Base-by-base conservation (phyloP, 2,888 invertebrate species). In the Drosophila multiciliata region DNA sequence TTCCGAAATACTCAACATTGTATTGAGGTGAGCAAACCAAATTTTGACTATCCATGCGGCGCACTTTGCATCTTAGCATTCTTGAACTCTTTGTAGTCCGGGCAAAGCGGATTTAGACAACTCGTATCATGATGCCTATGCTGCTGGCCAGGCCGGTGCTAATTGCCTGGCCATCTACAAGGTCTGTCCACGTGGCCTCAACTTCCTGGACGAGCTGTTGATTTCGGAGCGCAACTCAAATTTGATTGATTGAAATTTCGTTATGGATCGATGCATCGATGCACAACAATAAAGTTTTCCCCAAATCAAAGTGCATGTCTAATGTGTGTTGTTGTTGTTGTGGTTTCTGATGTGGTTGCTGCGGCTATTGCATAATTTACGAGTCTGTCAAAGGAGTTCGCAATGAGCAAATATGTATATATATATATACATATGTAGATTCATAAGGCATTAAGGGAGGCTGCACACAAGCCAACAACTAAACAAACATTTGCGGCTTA, bases 141-240 rank as follows among this genome's bases (percentile, higher is more conserved):
- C 92, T 40, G 95, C 95, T 42, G 96, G 96, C 1, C 92, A 94
- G 74, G 95, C 94, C 87, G 95, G 95, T 92, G 95, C 94, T 66
- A 94, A 95, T 92, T 96, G 96, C 85, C 90, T 94, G 17, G 93
- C 93, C 36, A 92, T 95, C n/a, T 96, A 95, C 91, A 91, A 93
- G n/a, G 92, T 92, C 1, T 96, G 96, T 85, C 94, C 94, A 20
- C 92, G 94, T 72, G 95, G 95, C 15, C 93, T 94, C 71, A 95
- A 95, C 12, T 89, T 96, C 45, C 92, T 96, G 85, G 96, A 96
- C 87, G 82, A 74, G 23, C 80, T 84, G 66, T 65, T 91, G 66
- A 64, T 89, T 54, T 35, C 75, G 55, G 90, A 90, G 58, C 67
- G 63, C 55, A 53, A 54, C 66, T 82, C 66, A 79, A 49, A 36